Evolutionary conservation across 2,113 vertebrate species (phyloP), one percentile per base, ranked within the genome.

Genomic region (Tichodroma muraria): DNA sequence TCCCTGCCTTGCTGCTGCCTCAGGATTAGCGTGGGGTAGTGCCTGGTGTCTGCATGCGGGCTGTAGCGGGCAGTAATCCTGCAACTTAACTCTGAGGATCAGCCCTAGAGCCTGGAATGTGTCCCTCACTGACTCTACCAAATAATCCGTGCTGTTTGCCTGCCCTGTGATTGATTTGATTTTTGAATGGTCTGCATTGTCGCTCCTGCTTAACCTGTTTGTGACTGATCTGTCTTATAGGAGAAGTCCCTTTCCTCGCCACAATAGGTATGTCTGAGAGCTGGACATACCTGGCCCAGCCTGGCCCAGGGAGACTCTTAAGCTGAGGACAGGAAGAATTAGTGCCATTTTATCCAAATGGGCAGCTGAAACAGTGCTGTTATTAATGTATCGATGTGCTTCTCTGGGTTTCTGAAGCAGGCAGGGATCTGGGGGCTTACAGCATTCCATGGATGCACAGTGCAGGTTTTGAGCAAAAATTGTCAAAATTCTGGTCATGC

Each of bases 191-290:
- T 95, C 27, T 88, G 95, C 80, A 60, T 93, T 96, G 92, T 96
- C 33, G 28, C 94, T 97, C 80, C 94, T 94, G 95, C 94, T 95
- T 97, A 95, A 97, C 96, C 96, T 96, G 95, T 96, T 95, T 97
- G 91, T 97, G 96, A 97, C 80, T 95, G 95, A 95, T 96, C 93
- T 96, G 91, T 95, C 96, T 95, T 95, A 44, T 95, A 95, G 96
- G 96, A 96, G 96, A 96, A 97, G 94, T 95, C 37, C 95, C 94
- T 94, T 94, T 93, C 96, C 93, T 96, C 94, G 94, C 77, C 95
- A 94, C 44, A 89, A 63, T 95, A 94, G 96, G 93, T 95, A 95
- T 97, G 95, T 94, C 87, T 94, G 94, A 85, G 94, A 85, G 91
- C 93, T 95, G 96, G 96, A 93, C 96, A 96, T 94, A 83, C 54